Percentiles rank a stretch among this genome's conserved stretches.
These are phyloP conservation scores for Lepisosteus osseus DNA, from an alignment of 2,113 vertebrate genomes.

Conservation along the genomic window DNA sequence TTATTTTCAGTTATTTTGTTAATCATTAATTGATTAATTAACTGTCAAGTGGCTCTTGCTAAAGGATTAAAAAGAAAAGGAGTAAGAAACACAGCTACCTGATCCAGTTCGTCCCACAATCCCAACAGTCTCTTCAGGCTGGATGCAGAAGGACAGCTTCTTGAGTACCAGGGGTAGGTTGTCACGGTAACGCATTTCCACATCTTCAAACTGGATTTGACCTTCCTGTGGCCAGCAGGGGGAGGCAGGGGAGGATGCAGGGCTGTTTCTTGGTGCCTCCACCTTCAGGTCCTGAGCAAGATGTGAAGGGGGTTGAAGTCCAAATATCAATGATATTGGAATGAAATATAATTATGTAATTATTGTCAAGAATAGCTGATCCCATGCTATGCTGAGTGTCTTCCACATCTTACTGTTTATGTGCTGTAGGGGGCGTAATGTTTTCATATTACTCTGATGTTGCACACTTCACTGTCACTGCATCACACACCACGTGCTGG, in stretches of 20 bases:
- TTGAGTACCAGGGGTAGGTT: slow-evolving; percentile 69
- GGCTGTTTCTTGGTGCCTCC: slow-evolving; percentile 51
- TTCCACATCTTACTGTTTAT: too few relatives aligned
- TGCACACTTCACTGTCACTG: too few relatives aligned
- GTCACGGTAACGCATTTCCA: slow-evolving; percentile 69
- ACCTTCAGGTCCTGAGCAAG: slow-evolving; percentile 61
- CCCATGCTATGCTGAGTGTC: too few relatives aligned
- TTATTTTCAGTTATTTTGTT: not conserved
- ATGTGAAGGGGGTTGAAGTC: slow-evolving; percentile 4
- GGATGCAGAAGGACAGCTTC: slow-evolving; percentile 64
- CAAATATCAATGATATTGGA: too few relatives aligned
- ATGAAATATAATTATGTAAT: too few relatives aligned
- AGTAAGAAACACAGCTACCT: slow-evolving; percentile 47
- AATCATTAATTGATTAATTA: too few relatives aligned
- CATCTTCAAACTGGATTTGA: slow-evolving; percentile 64
- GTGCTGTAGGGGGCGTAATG: too few relatives aligned
- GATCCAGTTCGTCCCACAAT: slow-evolving; percentile 76
- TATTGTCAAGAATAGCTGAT: too few relatives aligned
- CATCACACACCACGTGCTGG: not conserved
- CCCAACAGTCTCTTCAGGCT: slow-evolving; percentile 68
- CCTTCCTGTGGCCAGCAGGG: slow-evolving; percentile 68
- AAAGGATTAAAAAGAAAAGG: not conserved
- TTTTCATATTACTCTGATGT: too few relatives aligned
- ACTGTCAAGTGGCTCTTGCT: too few relatives aligned
- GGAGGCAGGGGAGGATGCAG: slow-evolving; percentile 39